Base-by-base conservation (phyloP, 2,797 vertebrate species). In the Adelosebastes latens region DNA sequence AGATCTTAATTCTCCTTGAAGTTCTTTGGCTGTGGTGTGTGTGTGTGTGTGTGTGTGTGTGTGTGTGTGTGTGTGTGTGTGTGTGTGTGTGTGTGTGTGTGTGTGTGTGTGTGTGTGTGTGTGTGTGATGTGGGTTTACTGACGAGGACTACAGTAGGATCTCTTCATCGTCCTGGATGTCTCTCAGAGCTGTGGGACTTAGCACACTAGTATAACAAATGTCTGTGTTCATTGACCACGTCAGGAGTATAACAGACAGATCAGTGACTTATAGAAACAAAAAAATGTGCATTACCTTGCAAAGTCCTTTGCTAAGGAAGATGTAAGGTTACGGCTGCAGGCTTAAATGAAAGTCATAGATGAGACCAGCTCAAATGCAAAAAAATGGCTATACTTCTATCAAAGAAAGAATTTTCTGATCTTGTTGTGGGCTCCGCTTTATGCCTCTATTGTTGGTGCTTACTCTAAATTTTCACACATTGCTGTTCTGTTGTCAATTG, bases 111-210 rank as follows among this genome's bases (percentile, higher is more conserved):
- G 69, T 86, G 75, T 4, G 25, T 27, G 25, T 36, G 60, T 42
- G 11, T 46, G 11, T 75, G 67, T 86, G 76, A 63, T 81, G 76
- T 79, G 84, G 85, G 61, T 89, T 90, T 84, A 75, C 59, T 6
- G 31, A 77, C 58, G 68, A 65, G 34, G 36, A 59, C 78, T 39
- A 70, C 53, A 71, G 70, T 32, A 67, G 74, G 66, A 80, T 88
- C 52, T 82, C 69, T 67, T 60, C 59, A 66, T 65, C 6, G 55
- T 67, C 82, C 24, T 81, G 71, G 27, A 14, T 20, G 6, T 70
- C 39, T 83, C n/a, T 81, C 39, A 27, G 11, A 78, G 42, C 52
- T 11, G 22, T 72, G 61, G 49, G 77, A 52, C 66, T 77, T 27
- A 22, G 34, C 31, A 68, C 66, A 14, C 13, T 14, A 16, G 42